phyloP scores from a whole-genome alignment of 2,113 vertebrate species.

The Garra rufa region DNA sequence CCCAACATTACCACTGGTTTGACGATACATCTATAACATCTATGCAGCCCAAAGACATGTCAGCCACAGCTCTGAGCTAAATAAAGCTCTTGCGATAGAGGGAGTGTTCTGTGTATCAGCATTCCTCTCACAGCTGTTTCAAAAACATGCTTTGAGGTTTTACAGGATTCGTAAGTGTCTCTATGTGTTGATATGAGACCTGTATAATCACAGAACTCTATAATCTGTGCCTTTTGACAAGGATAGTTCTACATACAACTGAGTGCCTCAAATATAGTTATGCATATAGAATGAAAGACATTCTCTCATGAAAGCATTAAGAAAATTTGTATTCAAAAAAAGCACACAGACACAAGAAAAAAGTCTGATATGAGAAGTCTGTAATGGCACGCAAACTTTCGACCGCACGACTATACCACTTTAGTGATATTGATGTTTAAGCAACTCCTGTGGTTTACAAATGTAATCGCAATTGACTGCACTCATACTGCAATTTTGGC shows the following conservation, averaged over 20 bases:
- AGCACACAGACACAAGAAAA: background rate
- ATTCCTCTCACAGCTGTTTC: slow-evolving; percentile 45
- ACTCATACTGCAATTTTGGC: background rate
- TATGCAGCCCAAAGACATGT: slow-evolving; percentile 15
- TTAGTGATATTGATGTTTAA: background rate
- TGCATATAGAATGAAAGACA: background rate
- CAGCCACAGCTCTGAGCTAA: slow-evolving; percentile 30
- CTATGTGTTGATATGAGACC: background rate
- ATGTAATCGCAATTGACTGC: background rate
- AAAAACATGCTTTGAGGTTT: slow-evolving; percentile 21
- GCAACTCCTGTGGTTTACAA: background rate
- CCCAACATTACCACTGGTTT: background rate
- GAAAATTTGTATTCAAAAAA: background rate
- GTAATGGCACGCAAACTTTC: background rate
- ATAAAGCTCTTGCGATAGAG: slow-evolving; percentile 24
- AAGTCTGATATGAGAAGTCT: background rate
- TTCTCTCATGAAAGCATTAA: background rate
- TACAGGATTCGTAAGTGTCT: slow-evolving; percentile 17
- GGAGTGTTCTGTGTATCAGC: slow-evolving; percentile 22
- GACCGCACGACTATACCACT: background rate
- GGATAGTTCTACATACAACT: background rate
- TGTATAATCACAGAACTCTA: background rate
- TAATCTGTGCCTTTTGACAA: background rate
- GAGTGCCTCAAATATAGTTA: background rate
- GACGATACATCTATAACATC: background rate